Conservation (phyloP, 2,797 vertebrate species). For the Benthosema pterotum region DNA sequence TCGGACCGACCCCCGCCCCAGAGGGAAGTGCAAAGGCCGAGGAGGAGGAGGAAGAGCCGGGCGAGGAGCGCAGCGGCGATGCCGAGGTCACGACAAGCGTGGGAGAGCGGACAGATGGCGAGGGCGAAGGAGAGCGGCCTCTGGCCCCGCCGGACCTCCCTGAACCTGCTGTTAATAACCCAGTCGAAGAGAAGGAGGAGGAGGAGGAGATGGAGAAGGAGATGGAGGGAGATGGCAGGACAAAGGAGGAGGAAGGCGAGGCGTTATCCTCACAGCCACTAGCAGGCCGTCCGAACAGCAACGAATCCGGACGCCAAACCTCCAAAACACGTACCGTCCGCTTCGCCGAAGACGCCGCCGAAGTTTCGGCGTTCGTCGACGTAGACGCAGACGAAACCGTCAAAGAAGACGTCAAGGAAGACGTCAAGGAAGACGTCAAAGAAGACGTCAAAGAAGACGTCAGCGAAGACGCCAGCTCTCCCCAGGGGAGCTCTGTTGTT, state of each 20-base stretch:
- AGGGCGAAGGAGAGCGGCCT: constrained; percentile 23
- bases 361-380: constrained; percentile 50
- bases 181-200: constrained; percentile 15
- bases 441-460: too few relatives aligned
- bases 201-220: constrained; percentile 18
- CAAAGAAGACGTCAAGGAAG: too few relatives aligned
- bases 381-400: constrained; percentile 58
- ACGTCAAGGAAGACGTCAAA: too few relatives aligned
- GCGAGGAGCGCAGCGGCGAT: constrained; percentile 37
- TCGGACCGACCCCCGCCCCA: constrained; percentile 17
- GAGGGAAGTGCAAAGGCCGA: constrained; percentile 37
- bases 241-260: constrained; percentile 8
- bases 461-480: too few relatives aligned
- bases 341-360: constrained; percentile 20
- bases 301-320: constrained; percentile 4
- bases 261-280: neutral
- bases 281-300: constrained; percentile 7
- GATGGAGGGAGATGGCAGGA: neutral
- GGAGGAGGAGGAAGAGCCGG: constrained; percentile 26
- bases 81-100: constrained; percentile 33
- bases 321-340: constrained; percentile 6
- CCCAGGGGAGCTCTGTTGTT: too few relatives aligned
- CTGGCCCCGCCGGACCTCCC: constrained; percentile 7
- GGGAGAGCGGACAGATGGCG: constrained; percentile 37
- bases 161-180: constrained; percentile 5